A percentile compares a stretch with the other conserved stretches of the same genome.
These are phyloP conservation scores for Fulmarus glacialis DNA, from an alignment of 2,113 vertebrate genomes.

Conservation along the genomic window DNA sequence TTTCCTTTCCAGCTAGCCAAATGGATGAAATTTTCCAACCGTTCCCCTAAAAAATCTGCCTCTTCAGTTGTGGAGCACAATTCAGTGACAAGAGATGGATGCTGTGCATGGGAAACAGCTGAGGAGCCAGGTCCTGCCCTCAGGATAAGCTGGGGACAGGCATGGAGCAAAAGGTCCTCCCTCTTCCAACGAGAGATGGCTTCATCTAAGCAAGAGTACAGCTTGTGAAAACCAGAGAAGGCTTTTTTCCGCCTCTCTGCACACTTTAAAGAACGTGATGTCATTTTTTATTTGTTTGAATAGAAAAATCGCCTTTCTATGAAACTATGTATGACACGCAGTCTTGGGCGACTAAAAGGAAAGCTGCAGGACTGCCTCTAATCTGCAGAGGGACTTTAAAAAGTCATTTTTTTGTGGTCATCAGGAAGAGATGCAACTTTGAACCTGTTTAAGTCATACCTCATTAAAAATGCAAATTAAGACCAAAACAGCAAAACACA, in stretches of 20 bases:
- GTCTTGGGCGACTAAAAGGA: accelerated
- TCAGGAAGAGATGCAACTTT: background rate
- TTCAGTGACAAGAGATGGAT: background rate
- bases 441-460: background rate
- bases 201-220: background rate
- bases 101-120: background rate
- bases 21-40: background rate
- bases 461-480: constrained; percentile 55
- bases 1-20: background rate
- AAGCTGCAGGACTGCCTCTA: background rate
- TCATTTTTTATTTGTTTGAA: background rate
- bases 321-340: background rate
- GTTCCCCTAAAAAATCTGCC: background rate
- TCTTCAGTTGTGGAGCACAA: background rate
- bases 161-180: background rate
- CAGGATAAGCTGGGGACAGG: accelerated
- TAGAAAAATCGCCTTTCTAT: background rate
- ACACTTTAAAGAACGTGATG: background rate
- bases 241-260: background rate
- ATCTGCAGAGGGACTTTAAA: background rate
- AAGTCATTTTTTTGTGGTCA: background rate
- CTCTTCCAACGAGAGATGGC: accelerated
- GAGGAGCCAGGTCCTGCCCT: background rate
- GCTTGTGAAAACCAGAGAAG: background rate
- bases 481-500: constrained; percentile 25